These are phyloP conservation scores for Parambassis ranga DNA, from an alignment of 2,797 vertebrate genomes.

Conservation along the genomic window DNA sequence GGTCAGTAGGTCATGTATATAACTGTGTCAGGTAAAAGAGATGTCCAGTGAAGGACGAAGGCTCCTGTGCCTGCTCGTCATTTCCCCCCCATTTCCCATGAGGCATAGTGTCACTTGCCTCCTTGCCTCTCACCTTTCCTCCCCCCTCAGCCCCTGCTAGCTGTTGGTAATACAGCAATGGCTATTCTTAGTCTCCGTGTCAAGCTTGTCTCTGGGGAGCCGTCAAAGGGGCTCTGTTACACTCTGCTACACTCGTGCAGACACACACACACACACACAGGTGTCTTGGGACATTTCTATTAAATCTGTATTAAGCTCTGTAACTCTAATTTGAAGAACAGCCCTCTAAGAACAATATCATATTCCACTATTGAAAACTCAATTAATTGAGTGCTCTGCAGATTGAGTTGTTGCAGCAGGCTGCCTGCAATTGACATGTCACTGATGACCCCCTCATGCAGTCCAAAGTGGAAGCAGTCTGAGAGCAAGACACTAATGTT, in stretches of 20 bases:
- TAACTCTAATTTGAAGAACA: constrained; percentile 35
- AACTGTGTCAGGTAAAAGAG: constrained; percentile 56
- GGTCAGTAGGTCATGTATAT: constrained; percentile 37
- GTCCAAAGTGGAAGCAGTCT: background rate
- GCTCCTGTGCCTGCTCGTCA: constrained; percentile 39
- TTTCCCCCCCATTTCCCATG: constrained; percentile 54
- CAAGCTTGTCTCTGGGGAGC: constrained; percentile 64
- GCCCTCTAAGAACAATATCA: constrained; percentile 29
- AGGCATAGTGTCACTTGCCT: constrained; percentile 33
- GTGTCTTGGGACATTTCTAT: constrained; percentile 64
- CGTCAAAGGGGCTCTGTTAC: constrained; percentile 55
- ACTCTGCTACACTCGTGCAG: constrained; percentile 22
- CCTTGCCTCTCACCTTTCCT: constrained; percentile 12
- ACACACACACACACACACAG: constrained; percentile 20
- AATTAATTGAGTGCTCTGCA: constrained; percentile 44
- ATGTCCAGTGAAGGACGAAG: constrained; percentile 42
- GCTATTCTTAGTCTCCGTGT: constrained; percentile 79
- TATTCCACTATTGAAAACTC: constrained; percentile 55
- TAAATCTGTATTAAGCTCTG: constrained; percentile 58
- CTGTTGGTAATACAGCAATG: constrained; percentile 32
- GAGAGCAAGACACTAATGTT: background rate
- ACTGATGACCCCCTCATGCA: background rate
- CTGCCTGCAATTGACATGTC: constrained; percentile 8
- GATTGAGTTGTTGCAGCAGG: background rate
- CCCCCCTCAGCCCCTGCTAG: constrained; percentile 5